phyloP scores from a whole-genome alignment of 2,113 vertebrate species.

The Setophaga petechia region DNA sequence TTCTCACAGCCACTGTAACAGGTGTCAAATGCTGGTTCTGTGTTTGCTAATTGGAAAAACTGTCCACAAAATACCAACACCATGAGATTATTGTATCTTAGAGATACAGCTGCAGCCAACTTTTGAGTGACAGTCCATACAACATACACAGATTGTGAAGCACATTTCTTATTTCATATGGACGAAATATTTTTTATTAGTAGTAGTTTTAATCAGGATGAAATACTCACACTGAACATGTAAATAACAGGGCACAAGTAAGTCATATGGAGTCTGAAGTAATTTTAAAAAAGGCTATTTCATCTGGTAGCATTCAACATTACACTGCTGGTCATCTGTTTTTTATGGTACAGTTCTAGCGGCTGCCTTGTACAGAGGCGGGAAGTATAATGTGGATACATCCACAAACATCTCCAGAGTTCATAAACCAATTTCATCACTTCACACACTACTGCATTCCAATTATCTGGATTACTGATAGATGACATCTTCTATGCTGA shows the following conservation, averaged over 20 bases:
- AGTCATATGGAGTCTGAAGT: background rate
- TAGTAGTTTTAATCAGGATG: background rate
- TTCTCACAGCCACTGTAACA: background rate
- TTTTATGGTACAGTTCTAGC: background rate
- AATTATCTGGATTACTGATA: background rate
- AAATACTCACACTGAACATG: background rate
- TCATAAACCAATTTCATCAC: background rate
- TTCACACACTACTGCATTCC: background rate
- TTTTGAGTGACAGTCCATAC: background rate
- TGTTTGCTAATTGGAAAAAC: background rate
- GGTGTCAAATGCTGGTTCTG: background rate
- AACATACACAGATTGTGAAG: background rate
- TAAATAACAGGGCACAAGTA: background rate
- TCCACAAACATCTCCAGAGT: background rate
- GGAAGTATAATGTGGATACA: background rate
- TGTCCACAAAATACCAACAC: background rate
- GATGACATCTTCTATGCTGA: background rate
- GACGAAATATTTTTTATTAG: no score
- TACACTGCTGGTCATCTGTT: background rate
- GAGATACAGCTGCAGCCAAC: background rate
- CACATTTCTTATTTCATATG: background rate
- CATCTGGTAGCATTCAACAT: background rate
- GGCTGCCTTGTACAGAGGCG: background rate
- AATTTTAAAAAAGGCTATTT: background rate
- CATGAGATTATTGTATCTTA: background rate